Conservation (phyloP, 2,797 vertebrate species). For the Selene dorsalis region DNA sequence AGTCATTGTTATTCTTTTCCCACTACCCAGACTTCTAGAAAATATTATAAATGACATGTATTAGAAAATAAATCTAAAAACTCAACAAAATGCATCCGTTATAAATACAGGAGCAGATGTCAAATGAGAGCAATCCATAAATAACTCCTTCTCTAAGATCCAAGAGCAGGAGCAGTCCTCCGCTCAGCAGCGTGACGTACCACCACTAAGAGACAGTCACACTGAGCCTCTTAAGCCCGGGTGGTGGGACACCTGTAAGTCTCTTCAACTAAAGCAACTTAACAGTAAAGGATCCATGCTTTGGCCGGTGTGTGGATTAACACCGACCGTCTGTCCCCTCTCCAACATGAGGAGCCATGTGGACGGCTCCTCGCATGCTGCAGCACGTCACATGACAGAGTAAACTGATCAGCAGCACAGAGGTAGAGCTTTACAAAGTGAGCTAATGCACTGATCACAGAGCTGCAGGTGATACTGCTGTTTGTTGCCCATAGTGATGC, state of each 20-base stretch:
- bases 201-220: constrained; percentile 4
- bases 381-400: constrained; percentile 50
- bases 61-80: constrained; percentile 6
- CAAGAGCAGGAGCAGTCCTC: constrained; percentile 3
- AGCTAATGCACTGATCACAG: constrained; percentile 27
- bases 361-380: constrained; percentile 16
- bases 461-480: not conserved
- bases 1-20: not conserved
- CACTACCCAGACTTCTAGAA: not conserved
- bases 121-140: constrained; percentile 15
- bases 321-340: constrained; percentile 55
- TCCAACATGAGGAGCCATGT: constrained; percentile 15
- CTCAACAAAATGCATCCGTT: not conserved
- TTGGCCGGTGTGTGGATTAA: constrained; percentile 65
- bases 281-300: constrained; percentile 45
- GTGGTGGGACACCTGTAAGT: constrained; percentile 51
- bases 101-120: not conserved
- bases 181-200: not conserved
- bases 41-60: not conserved
- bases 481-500: not conserved
- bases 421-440: constrained; percentile 14
- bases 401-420: constrained; percentile 44
- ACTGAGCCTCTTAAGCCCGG: constrained; percentile 61
- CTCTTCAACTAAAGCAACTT: constrained; percentile 57
- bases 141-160: constrained; percentile 1